A percentile compares a stretch with the other conserved stretches of the same genome.
Conservation (phyloP, 2,888 invertebrate species). For the Drosophila gaucha region DNA sequence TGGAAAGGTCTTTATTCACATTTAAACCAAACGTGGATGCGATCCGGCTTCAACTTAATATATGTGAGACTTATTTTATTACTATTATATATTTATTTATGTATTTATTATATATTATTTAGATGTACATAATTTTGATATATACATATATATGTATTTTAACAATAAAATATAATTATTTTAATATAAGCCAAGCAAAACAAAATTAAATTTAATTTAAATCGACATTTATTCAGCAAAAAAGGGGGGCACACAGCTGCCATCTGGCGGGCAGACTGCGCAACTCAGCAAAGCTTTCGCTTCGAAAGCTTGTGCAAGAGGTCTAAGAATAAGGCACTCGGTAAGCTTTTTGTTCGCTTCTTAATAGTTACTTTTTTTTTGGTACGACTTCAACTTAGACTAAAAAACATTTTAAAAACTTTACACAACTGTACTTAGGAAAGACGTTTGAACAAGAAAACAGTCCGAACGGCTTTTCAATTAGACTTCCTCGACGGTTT, state of each 20-base stretch:
- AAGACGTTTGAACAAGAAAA: conserved; percentile 7
- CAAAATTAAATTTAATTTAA: neutral
- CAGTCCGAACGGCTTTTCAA: neutral
- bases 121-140: too few relatives aligned
- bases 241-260: conserved; percentile 16
- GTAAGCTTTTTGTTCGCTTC: conserved; percentile 38
- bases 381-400: conserved; percentile 42
- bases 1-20: too few relatives aligned
- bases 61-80: too few relatives aligned
- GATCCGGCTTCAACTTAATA: too few relatives aligned
- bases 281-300: conserved; percentile 34
- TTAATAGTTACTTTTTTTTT: conserved; percentile 38
- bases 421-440: conserved; percentile 33
- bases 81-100: too few relatives aligned
- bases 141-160: too few relatives aligned
- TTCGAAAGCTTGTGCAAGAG: conserved; percentile 23
- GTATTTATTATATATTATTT: too few relatives aligned
- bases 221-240: conserved; percentile 38
- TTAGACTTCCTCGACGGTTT: conserved; percentile 40
- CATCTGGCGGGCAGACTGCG: conserved; percentile 29
- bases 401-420: conserved; percentile 25
- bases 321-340: conserved; percentile 16
- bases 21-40: too few relatives aligned
- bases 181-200: neutral
- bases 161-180: neutral